Conservation (phyloP, 2,888 invertebrate genomes). For the Lumbricus terrestris region DNA sequence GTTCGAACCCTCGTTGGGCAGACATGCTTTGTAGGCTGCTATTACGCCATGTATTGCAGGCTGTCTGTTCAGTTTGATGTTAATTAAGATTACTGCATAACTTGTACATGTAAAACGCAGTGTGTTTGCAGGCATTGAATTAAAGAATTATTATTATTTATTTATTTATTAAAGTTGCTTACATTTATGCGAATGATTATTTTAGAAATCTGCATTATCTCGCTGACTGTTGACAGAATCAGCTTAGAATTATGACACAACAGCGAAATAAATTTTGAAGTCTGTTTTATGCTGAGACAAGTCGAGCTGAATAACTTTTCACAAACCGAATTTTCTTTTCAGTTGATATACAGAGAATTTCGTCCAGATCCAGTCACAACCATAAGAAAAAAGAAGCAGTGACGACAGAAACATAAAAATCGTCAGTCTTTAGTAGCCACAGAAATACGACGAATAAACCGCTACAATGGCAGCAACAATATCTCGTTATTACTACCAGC, state of each 20-base stretch:
- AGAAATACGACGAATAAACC: background rate
- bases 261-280: background rate
- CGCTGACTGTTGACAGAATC: background rate
- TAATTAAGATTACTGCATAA: too few relatives aligned
- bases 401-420: background rate
- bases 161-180: too few relatives aligned
- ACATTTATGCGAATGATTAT: too few relatives aligned
- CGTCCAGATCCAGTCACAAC: conserved; percentile 12
- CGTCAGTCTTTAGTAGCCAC: background rate
- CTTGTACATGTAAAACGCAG: too few relatives aligned
- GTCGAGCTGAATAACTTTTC: background rate
- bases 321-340: background rate
- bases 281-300: background rate
- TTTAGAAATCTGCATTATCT: background rate
- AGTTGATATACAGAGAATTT: conserved; percentile 12
- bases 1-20: too few relatives aligned
- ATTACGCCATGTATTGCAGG: too few relatives aligned
- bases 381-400: conserved; percentile 10
- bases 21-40: too few relatives aligned
- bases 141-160: too few relatives aligned
- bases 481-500: background rate
- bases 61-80: too few relatives aligned
- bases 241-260: background rate
- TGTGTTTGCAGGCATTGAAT: too few relatives aligned
- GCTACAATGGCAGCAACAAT: background rate